phyloP scores from a whole-genome alignment of 2,113 vertebrate genomes.

The Balaeniceps rex region DNA sequence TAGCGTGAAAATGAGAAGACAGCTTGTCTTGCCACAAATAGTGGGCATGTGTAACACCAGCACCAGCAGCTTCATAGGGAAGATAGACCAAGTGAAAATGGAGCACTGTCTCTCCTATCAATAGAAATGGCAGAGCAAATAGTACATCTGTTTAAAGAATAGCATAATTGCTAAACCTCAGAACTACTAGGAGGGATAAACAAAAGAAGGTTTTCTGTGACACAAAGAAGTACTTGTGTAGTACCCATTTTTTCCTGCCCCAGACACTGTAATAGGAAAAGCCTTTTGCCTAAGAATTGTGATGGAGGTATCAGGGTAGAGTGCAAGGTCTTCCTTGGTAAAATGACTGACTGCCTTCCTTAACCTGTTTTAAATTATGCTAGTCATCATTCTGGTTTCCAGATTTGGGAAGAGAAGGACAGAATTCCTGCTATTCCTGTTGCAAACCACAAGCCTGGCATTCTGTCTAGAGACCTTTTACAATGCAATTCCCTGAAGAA shows the following conservation, averaged over 20 bases:
- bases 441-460: neutral
- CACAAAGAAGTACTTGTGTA: neutral
- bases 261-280: neutral
- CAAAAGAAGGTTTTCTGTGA: neutral
- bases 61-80: neutral
- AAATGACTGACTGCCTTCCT: neutral
- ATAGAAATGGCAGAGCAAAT: neutral
- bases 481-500: neutral
- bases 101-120: neutral
- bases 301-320: neutral
- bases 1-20: neutral
- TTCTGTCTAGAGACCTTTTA: neutral
- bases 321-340: neutral
- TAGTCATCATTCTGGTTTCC: neutral
- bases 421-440: neutral
- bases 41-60: neutral
- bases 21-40: neutral
- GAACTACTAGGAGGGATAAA: neutral
- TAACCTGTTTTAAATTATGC: neutral
- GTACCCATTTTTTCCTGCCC: neutral
- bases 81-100: neutral
- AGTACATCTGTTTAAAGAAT: neutral
- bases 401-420: neutral
- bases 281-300: fast-evolving
- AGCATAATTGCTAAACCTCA: neutral